Conservation (phyloP, 2,797 vertebrate genomes). For the Rhabdophis nuchalis region DNA sequence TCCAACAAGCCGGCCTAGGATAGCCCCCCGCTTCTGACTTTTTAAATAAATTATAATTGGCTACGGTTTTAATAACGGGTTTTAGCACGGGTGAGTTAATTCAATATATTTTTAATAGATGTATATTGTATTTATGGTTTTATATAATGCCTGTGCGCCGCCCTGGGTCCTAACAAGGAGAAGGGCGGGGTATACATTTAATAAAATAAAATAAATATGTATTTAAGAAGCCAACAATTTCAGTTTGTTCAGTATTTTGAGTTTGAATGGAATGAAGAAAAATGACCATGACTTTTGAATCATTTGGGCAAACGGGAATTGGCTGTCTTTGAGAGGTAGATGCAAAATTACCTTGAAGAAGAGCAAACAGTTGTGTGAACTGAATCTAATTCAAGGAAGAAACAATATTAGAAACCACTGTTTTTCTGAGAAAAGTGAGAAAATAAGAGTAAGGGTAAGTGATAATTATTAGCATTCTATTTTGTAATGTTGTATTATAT, state of each 20-base stretch:
- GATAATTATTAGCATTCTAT: neutral
- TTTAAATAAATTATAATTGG: no score
- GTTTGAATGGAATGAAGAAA: neutral
- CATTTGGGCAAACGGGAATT: neutral
- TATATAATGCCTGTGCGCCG: no score
- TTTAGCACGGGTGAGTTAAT: no score
- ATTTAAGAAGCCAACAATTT: neutral
- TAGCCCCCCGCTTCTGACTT: no score
- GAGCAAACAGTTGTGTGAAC: constrained; percentile 1
- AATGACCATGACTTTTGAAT: neutral
- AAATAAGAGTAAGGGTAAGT: neutral
- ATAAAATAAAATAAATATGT: no score
- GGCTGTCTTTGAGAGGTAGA: neutral
- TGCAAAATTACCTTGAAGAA: neutral
- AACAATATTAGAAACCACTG: neutral
- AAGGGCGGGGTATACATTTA: no score
- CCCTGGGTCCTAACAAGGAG: no score
- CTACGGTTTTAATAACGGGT: no score
- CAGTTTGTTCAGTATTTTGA: neutral
- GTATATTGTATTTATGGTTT: no score
- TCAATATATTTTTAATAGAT: no score
- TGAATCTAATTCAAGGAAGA: neutral
- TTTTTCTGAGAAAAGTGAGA: constrained; percentile 10
- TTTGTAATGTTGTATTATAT: neutral
- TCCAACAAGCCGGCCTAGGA: no score